Percentiles rank a stretch among this genome's conserved stretches.
Evolutionary conservation across 2,113 vertebrate genomes (phyloP).

Genomic region (Corvus hawaiiensis): DNA sequence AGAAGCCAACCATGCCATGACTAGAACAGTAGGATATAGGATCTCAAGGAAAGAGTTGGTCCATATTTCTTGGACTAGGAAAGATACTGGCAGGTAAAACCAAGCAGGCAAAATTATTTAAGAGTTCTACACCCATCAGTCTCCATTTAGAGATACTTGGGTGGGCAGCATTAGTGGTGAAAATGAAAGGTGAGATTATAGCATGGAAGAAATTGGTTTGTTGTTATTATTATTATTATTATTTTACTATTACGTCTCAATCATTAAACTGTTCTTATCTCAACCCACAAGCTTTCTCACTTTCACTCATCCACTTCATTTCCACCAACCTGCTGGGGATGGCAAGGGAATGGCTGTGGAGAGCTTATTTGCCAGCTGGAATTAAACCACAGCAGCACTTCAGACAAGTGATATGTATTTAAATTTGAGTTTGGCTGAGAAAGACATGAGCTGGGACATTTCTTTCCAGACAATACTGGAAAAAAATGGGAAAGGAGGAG

Average conservation of each 20-base stretch:
- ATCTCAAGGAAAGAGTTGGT: not conserved
- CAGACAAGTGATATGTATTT: not conserved
- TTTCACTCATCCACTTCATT: not conserved
- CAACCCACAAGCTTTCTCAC: not conserved
- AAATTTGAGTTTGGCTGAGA: not conserved
- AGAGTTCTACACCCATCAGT: not conserved
- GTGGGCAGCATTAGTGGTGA: not conserved
- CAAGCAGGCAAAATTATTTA: not conserved
- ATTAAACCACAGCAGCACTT: not conserved
- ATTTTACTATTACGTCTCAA: not conserved
- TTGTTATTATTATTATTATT: not conserved
- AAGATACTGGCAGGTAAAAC: not conserved
- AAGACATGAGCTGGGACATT: not conserved
- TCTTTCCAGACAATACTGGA: not conserved
- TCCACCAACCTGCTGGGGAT: not conserved
- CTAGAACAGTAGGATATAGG: fast-evolving
- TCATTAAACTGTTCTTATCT: not conserved
- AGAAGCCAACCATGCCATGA: not conserved
- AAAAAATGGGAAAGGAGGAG: not conserved
- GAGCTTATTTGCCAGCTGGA: not conserved
- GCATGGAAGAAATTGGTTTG: not conserved
- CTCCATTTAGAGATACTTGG: not conserved
- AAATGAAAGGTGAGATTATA: not conserved
- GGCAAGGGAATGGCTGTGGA: not conserved
- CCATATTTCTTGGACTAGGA: not conserved